A percentile compares a stretch with the other conserved stretches of the same genome.
These are phyloP conservation scores for Ctenosaura bakeri DNA, from an alignment of 2,797 vertebrate genomes.

Conservation along the genomic window DNA sequence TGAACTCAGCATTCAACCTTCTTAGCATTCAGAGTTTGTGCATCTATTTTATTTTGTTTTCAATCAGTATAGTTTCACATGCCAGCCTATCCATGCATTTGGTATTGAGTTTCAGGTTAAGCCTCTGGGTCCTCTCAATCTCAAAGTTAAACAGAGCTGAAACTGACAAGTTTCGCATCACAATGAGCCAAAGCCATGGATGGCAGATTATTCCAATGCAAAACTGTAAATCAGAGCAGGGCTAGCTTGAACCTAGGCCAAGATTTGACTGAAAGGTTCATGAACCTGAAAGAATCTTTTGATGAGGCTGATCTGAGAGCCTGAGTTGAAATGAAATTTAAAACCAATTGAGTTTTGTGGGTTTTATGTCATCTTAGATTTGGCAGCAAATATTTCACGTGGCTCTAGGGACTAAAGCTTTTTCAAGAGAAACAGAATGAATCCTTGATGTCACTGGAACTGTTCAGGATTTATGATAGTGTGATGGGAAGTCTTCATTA, in stretches of 20 bases:
- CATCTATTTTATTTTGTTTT: conserved; percentile 51
- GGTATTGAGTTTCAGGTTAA: conserved; percentile 55
- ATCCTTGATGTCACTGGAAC: conserved; percentile 61
- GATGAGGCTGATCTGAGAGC: conserved; percentile 68
- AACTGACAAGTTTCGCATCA: conserved; percentile 51
- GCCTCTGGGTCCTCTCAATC: conserved; percentile 58
- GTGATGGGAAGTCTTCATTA: conserved; percentile 49
- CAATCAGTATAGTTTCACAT: conserved; percentile 57
- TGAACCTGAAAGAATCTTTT: conserved; percentile 76
- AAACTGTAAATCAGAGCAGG: conserved; percentile 73
- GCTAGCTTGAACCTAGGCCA: conserved; percentile 70
- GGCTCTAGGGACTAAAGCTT: conserved; percentile 64
- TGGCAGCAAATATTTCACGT: conserved; percentile 67
- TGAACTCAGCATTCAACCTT: conserved; percentile 15
- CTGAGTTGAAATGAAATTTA: conserved; percentile 70
- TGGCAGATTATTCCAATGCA: conserved; percentile 71
- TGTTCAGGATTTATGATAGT: conserved; percentile 60
- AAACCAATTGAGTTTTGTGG: conserved; percentile 59
- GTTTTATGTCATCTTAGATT: conserved; percentile 64
- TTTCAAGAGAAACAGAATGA: conserved; percentile 60
- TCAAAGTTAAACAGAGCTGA: conserved; percentile 58
- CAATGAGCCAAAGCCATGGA: conserved; percentile 69
- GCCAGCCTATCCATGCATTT: conserved; percentile 53
- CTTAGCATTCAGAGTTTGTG: conserved; percentile 25
- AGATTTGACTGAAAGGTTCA: conserved; percentile 76